A percentile compares a stretch with the other conserved stretches of the same genome.
phyloP scores from a whole-genome alignment of 2,113 vertebrate genomes.

The Casuarius casuarius region DNA sequence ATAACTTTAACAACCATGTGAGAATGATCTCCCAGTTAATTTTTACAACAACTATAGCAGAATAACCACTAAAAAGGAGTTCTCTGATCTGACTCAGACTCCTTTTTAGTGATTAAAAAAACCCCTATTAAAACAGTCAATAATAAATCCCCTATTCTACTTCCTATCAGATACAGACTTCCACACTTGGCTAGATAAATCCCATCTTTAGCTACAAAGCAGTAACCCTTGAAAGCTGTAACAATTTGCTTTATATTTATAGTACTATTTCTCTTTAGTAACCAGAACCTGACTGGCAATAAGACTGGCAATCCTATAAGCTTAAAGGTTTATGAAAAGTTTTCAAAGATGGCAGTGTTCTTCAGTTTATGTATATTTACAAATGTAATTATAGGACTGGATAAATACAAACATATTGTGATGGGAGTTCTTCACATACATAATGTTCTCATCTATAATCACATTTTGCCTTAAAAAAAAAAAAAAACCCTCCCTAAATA shows the following conservation, averaged over 20 bases:
- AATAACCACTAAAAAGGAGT: background rate
- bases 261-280: background rate
- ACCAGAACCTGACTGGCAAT: background rate
- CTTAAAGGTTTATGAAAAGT: background rate
- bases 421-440: background rate
- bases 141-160: background rate
- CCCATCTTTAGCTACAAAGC: background rate
- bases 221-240: background rate
- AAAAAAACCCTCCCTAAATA: background rate
- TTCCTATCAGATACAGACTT: background rate
- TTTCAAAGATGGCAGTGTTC: background rate
- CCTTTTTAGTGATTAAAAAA: background rate
- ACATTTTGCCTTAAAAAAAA: background rate
- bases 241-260: background rate
- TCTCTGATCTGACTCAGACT: background rate
- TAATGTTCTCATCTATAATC: background rate
- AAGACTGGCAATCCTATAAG: background rate
- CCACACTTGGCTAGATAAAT: background rate
- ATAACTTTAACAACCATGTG: background rate
- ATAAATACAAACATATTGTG: background rate
- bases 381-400: background rate
- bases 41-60: background rate
- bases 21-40: background rate
- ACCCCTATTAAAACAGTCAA: background rate
- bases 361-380: background rate